These are phyloP conservation scores for Deilephila porcellus DNA, from an alignment of 2,888 invertebrate genomes.

Conservation along the genomic window DNA sequence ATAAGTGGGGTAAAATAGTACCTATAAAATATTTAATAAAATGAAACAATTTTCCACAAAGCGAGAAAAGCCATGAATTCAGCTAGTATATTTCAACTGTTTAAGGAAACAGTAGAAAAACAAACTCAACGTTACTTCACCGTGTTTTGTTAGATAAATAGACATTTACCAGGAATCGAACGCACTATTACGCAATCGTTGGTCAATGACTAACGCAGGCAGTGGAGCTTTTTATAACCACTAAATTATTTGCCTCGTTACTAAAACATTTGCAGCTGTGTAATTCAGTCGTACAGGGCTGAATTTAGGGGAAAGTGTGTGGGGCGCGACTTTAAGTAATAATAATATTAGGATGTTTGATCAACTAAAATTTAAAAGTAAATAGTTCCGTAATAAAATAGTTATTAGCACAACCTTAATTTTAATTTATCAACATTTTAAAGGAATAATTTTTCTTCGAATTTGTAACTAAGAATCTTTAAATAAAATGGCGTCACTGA, in stretches of 20 bases:
- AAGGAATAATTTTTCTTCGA: no score
- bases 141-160: background rate
- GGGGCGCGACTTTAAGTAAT: no score
- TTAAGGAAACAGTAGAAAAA: background rate
- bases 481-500: no score
- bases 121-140: background rate
- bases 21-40: background rate
- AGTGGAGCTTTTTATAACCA: background rate
- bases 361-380: no score
- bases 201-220: background rate
- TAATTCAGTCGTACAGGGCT: background rate
- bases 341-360: no score
- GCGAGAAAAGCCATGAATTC: background rate
- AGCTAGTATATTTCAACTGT: background rate
- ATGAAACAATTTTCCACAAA: background rate
- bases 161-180: background rate
- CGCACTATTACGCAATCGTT: constrained; percentile 6
- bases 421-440: no score
- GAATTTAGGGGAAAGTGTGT: background rate
- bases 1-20: no score
- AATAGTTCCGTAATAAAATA: no score
- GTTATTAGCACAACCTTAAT: no score
- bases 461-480: no score
- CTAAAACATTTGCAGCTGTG: constrained; percentile 3
- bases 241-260: constrained; percentile 8